Conservation (phyloP, 2,888 invertebrate species). For the Therioaphis trifolii region DNA sequence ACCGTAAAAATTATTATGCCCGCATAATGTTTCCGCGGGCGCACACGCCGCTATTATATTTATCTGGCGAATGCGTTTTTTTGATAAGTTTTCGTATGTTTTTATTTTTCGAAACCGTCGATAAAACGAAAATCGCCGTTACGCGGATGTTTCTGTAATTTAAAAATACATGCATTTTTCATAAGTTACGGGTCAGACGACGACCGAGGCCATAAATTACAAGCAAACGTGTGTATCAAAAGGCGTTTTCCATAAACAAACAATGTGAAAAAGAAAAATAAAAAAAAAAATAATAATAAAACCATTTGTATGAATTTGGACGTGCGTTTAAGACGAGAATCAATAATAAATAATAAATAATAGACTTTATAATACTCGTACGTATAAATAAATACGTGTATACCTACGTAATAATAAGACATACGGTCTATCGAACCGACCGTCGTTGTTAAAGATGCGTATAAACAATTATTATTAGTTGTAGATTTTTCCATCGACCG, state of each 20-base stretch:
- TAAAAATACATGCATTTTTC: constrained; percentile 59
- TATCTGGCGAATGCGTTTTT: constrained; percentile 5
- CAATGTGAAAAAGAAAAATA: neutral
- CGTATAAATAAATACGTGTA: neutral
- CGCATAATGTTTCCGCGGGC: neutral
- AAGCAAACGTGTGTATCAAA: constrained; percentile 28
- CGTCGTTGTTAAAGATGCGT: no score
- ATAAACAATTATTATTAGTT: no score
- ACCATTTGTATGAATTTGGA: no score
- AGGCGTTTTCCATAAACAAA: constrained; percentile 39
- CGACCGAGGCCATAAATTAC: constrained; percentile 45
- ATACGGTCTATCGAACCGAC: no score
- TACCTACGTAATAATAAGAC: no score
- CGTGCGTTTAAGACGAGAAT: no score
- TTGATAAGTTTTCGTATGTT: constrained; percentile 50
- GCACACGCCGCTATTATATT: constrained; percentile 42
- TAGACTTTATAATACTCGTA: neutral
- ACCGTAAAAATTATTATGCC: constrained; percentile 23
- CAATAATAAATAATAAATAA: no score
- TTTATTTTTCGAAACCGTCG: constrained; percentile 35
- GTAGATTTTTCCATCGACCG: no score
- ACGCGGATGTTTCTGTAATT: constrained; percentile 40
- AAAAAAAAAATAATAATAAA: no score
- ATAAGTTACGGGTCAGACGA: constrained; percentile 51
- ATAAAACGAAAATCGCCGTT: constrained; percentile 53